phyloP scores from a whole-genome alignment of 37 sponge, comb jelly and placozoan genomes.

The Halisarca cf. caerulea region DNA sequence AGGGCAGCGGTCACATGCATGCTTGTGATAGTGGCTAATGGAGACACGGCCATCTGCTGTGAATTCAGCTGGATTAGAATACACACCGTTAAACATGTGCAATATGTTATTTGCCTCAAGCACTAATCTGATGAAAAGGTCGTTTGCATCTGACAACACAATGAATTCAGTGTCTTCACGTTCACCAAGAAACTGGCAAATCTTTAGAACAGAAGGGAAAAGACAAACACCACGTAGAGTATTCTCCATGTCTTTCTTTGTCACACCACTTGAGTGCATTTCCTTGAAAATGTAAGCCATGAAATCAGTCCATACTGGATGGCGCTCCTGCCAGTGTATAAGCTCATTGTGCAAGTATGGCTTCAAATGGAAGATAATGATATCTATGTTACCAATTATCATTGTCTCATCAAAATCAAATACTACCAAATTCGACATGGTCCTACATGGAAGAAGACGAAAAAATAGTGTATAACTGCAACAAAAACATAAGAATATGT shows the following conservation, averaged over 20 bases:
- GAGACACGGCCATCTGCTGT: background rate
- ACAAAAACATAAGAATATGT: too few relatives aligned
- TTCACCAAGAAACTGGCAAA: background rate
- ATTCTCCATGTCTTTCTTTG: background rate
- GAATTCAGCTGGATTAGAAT: constrained; percentile 9
- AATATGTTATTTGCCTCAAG: background rate
- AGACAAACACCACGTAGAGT: background rate
- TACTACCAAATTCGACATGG: background rate
- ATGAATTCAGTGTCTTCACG: constrained; percentile 4
- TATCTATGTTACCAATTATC: constrained; percentile 16
- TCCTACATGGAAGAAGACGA: too few relatives aligned
- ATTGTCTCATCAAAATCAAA: constrained; percentile 29
- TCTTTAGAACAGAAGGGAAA: background rate
- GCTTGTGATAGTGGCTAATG: constrained; percentile 6
- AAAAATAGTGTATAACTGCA: too few relatives aligned
- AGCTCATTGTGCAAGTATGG: background rate
- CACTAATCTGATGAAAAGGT: constrained; percentile 4
- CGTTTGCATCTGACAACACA: constrained; percentile 15
- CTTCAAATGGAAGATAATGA: background rate
- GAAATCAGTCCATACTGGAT: constrained; percentile 16
- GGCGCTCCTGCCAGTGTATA: background rate
- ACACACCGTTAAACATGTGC: background rate
- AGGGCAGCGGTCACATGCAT: background rate
- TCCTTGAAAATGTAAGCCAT: background rate
- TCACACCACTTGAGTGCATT: constrained; percentile 12